These are phyloP conservation scores for Empis livida DNA, from an alignment of 2,888 invertebrate species.

Conservation along the genomic window DNA sequence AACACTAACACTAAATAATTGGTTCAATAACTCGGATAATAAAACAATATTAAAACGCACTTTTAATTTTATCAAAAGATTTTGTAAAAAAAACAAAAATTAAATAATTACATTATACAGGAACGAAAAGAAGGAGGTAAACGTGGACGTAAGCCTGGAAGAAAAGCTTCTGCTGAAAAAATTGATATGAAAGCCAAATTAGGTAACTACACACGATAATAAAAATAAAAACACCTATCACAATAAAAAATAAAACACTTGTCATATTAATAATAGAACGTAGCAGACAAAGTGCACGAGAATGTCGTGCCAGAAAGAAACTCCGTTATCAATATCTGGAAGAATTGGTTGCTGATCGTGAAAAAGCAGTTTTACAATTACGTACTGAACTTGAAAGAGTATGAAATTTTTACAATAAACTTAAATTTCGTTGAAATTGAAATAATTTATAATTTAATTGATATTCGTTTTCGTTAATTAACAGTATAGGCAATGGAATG, in stretches of 20 bases:
- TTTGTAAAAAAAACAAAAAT: too few relatives aligned
- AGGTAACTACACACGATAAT: slow-evolving; percentile 48
- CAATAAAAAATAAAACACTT: too few relatives aligned
- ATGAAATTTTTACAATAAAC: too few relatives aligned
- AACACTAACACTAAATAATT: too few relatives aligned
- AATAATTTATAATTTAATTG: too few relatives aligned
- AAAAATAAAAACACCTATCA: too few relatives aligned
- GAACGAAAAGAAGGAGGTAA: slow-evolving; percentile 68
- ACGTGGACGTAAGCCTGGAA: slow-evolving; percentile 77
- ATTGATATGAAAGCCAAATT: slow-evolving; percentile 90
- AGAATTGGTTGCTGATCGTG: slow-evolving; percentile 84
- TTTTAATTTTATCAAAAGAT: too few relatives aligned
- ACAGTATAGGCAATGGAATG: slow-evolving; percentile 69
- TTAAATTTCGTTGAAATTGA: too few relatives aligned
- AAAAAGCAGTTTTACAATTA: slow-evolving; percentile 78
- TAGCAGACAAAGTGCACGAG: slow-evolving; percentile 92
- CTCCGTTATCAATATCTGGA: slow-evolving; percentile 93
- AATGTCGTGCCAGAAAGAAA: slow-evolving; percentile 94
- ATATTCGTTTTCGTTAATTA: slow-evolving; percentile 25
- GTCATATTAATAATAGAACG: slow-evolving; percentile 69
- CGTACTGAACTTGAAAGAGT: slow-evolving; percentile 67
- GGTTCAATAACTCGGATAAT: too few relatives aligned
- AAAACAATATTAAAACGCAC: too few relatives aligned
- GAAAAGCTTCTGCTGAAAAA: slow-evolving; percentile 73
- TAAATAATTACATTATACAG: slow-evolving; percentile 14